A percentile compares a stretch with the other conserved stretches of the same genome.
These are phyloP conservation scores for Nephrotoma appendiculata DNA, from an alignment of 2,888 invertebrate species.

Conservation along the genomic window DNA sequence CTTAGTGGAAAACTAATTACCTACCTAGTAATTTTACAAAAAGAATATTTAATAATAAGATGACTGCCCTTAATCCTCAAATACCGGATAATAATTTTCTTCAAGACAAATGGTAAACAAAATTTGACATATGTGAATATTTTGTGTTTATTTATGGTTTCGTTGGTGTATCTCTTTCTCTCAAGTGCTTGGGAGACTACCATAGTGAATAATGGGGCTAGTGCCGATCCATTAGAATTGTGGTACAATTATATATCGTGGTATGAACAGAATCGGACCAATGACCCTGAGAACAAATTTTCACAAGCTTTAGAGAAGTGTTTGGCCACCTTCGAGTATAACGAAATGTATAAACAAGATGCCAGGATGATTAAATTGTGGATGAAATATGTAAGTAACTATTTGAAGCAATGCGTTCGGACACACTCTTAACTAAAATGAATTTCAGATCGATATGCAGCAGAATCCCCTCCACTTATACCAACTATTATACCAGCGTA, in stretches of 20 bases:
- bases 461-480: slow-evolving; percentile 66
- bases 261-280: slow-evolving; percentile 64
- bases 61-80: neutral
- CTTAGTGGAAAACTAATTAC: neutral
- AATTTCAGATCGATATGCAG: slow-evolving; percentile 55
- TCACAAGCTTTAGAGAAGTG: slow-evolving; percentile 78
- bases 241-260: slow-evolving; percentile 87
- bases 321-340: slow-evolving; percentile 65
- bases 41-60: neutral
- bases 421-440: neutral
- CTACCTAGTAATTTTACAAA: too few relatives aligned
- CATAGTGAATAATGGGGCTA: slow-evolving; percentile 67
- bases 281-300: slow-evolving; percentile 82
- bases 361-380: slow-evolving; percentile 72
- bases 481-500: slow-evolving; percentile 64
- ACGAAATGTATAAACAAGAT: slow-evolving; percentile 72
- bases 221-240: slow-evolving; percentile 81
- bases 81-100: neutral
- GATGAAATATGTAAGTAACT: slow-evolving; percentile 74
- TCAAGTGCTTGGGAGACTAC: slow-evolving; percentile 68
- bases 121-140: neutral
- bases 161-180: slow-evolving; percentile 16
- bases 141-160: neutral
- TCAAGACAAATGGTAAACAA: neutral
- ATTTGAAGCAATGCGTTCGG: too few relatives aligned